Percentiles rank a stretch among this genome's conserved stretches.
These are phyloP conservation scores for Acestrorhynchus altus DNA, from an alignment of 2,797 vertebrate species.

Conservation along the genomic window DNA sequence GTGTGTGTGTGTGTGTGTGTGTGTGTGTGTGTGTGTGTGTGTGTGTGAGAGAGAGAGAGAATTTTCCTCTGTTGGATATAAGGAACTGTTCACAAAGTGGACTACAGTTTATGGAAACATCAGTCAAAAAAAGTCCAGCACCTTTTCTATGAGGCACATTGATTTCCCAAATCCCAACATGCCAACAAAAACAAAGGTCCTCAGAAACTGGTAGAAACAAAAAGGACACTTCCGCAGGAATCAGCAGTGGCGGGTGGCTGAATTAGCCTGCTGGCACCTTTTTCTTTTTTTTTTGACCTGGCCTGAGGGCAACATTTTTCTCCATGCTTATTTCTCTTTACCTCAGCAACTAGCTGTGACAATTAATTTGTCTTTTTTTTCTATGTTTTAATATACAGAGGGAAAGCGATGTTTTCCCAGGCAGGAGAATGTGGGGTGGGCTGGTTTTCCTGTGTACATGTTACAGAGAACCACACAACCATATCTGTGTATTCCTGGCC, in stretches of 20 bases:
- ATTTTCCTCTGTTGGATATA: slow-evolving; percentile 24
- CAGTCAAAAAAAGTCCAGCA: not conserved
- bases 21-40: not conserved
- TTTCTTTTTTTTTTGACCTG: slow-evolving; percentile 38
- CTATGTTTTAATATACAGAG: slow-evolving; percentile 51
- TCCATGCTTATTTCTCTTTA: slow-evolving; percentile 49
- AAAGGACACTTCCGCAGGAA: slow-evolving; percentile 21
- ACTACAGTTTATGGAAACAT: slow-evolving; percentile 20
- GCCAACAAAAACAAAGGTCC: slow-evolving; percentile 24
- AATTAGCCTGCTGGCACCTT: slow-evolving; percentile 53
- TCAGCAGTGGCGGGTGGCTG: slow-evolving; percentile 56
- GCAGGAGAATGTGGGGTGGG: slow-evolving; percentile 14
- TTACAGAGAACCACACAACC: slow-evolving; percentile 18
- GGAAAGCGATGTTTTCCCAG: slow-evolving; percentile 27
- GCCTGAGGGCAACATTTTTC: slow-evolving; percentile 58
- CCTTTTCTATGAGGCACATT: slow-evolving; percentile 32
- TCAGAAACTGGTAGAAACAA: slow-evolving; percentile 12
- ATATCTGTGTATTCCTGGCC: slow-evolving; percentile 46
- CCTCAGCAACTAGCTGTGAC: slow-evolving; percentile 48
- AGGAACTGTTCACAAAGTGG: slow-evolving; percentile 14
- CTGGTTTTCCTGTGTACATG: not conserved
- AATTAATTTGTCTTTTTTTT: slow-evolving; percentile 59
- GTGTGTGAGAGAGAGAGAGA: not conserved
- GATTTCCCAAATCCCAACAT: slow-evolving; percentile 31
- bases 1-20: slow-evolving; percentile 55